phyloP scores from a whole-genome alignment of 1,140 invertebrate species.

The Drosophila malerkotliana region DNA sequence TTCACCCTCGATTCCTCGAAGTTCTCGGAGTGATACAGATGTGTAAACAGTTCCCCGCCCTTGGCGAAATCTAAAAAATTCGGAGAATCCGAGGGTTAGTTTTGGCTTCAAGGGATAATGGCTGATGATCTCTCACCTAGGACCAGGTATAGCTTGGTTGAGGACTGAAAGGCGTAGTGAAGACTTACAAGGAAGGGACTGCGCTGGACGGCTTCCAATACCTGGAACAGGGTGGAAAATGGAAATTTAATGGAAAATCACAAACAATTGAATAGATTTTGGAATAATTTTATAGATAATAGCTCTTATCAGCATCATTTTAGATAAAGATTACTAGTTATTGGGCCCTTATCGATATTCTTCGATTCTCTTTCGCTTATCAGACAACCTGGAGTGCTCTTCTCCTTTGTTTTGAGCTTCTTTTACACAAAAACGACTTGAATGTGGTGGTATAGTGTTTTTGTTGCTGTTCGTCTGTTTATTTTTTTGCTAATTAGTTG shows the following conservation, averaged over 20 bases:
- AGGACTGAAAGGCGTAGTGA: constrained; percentile 97
- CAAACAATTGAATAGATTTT: too few relatives aligned
- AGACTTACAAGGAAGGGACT: constrained; percentile 96
- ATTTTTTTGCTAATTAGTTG: constrained; percentile 20
- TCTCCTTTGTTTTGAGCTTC: constrained; percentile 12
- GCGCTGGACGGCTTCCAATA: constrained; percentile 94
- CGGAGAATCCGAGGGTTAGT: constrained; percentile 55
- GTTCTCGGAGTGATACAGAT: constrained; percentile 93
- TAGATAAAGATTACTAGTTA: not conserved
- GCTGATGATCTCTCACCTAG: constrained; percentile 87
- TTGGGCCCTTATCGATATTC: constrained; percentile 8
- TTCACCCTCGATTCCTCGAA: constrained; percentile 93
- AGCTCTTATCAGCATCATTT: too few relatives aligned
- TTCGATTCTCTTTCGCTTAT: constrained; percentile 4
- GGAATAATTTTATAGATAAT: too few relatives aligned
- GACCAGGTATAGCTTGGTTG: constrained; percentile 95
- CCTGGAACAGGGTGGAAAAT: constrained; percentile 84
- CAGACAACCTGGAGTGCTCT: constrained; percentile 1
- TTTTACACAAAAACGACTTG: not conserved
- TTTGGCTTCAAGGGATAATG: not conserved
- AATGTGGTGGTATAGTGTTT: too few relatives aligned
- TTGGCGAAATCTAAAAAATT: constrained; percentile 93
- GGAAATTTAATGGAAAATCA: too few relatives aligned
- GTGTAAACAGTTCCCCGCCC: constrained; percentile 96
- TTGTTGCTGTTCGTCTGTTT: not conserved